Evolutionary conservation across 2,797 vertebrate species (phyloP).

Genomic region (Bovichtus diacanthus): DNA sequence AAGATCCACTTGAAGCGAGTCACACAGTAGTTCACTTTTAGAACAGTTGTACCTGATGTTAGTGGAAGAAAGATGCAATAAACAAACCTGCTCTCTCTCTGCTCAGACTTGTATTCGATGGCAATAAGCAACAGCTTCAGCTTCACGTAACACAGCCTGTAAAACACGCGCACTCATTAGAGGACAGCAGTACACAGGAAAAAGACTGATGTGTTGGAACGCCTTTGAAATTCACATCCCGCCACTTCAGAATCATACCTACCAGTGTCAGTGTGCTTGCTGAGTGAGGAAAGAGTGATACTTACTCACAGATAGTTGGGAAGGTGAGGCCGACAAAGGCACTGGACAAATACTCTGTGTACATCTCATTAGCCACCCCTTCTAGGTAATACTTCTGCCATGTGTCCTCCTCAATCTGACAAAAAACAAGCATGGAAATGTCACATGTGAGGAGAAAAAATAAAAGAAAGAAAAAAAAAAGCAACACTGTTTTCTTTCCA

Average conservation of each 20-base stretch:
- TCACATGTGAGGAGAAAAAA: slow-evolving; percentile 35
- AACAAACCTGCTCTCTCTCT: slow-evolving; percentile 97
- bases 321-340: slow-evolving; percentile 99
- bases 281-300: slow-evolving; percentile 56
- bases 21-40: slow-evolving; percentile 17
- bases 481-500: slow-evolving; percentile 47
- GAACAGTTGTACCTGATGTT: slow-evolving; percentile 11
- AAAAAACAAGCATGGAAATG: slow-evolving; percentile 48
- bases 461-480: slow-evolving; percentile 11
- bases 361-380: slow-evolving; percentile 99
- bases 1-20: slow-evolving; percentile 11
- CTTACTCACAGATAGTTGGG: slow-evolving; percentile 99
- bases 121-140: slow-evolving; percentile 99
- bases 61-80: slow-evolving; percentile 13
- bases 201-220: slow-evolving; percentile 19
- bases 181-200: slow-evolving; percentile 1
- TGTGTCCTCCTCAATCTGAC: slow-evolving; percentile 98
- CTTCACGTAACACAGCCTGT: slow-evolving; percentile 98
- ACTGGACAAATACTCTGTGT: slow-evolving; percentile 99
- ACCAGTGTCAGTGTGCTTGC: slow-evolving; percentile 43
- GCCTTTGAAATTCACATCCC: slow-evolving; percentile 6
- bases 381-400: slow-evolving; percentile 99
- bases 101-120: slow-evolving; percentile 99
- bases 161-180: slow-evolving; percentile 69
- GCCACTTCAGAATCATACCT: slow-evolving; percentile 39